Evolutionary conservation across 2,888 invertebrate genomes (phyloP).

Genomic region (Pollenia griseotomentosa): DNA sequence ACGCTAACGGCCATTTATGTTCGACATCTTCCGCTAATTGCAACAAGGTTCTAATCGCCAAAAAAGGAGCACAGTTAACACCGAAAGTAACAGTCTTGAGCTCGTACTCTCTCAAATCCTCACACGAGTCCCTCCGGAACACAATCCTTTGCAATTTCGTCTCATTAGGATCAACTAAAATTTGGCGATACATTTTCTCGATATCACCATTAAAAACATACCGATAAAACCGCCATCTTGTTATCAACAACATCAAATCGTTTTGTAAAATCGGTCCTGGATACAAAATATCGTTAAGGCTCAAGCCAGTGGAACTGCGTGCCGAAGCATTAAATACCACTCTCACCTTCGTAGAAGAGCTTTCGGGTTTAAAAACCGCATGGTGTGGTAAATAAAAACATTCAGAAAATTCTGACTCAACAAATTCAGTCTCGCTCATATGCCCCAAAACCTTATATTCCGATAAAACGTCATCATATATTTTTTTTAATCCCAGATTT

Average conservation of each 20-base stretch:
- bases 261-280: not conserved
- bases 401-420: not conserved
- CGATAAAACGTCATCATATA: not conserved
- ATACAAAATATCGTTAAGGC: not conserved
- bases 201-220: conserved; percentile 70
- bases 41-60: conserved; percentile 27
- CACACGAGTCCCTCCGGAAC: conserved; percentile 25
- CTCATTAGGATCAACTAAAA: conserved; percentile 52
- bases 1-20: conserved; percentile 46
- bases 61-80: conserved; percentile 4
- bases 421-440: not conserved
- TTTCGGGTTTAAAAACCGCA: not conserved
- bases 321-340: not conserved
- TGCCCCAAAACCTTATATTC: not conserved
- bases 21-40: conserved; percentile 56
- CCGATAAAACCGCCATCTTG: too few species aligned
- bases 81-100: conserved; percentile 37
- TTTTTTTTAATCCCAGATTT: not conserved
- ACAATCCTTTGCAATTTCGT: conserved; percentile 68
- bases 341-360: not conserved
- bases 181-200: conserved; percentile 74
- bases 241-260: too few species aligned
- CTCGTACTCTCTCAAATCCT: conserved; percentile 38
- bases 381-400: not conserved
- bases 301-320: not conserved